A percentile compares a stretch with the other conserved stretches of the same genome.
Evolutionary conservation across 2,888 invertebrate genomes (phyloP).

Genomic region (Coleophora flavipennella): DNA sequence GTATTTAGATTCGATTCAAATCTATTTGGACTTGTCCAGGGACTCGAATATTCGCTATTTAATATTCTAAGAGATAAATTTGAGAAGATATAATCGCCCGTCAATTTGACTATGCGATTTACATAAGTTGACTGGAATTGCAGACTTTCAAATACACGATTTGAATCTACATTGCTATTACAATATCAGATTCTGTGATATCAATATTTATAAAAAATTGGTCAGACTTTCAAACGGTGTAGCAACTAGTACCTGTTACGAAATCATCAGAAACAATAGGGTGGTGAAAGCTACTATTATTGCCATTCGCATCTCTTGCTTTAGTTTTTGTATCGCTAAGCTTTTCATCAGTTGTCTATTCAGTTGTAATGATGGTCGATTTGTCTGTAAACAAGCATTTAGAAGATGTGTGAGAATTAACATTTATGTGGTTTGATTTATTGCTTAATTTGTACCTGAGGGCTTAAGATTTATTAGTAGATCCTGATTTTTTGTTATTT

Average conservation of each 20-base stretch:
- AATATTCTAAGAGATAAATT: not conserved
- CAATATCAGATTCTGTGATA: not conserved
- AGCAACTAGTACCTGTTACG: conserved; percentile 25
- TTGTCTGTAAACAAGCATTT: conserved; percentile 15
- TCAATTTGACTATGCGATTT: too few relatives aligned
- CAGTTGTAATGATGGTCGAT: conserved; percentile 24
- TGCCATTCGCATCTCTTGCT: conserved; percentile 22
- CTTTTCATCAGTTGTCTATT: conserved; percentile 30
- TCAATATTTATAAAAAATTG: too few relatives aligned
- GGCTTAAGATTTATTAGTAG: not conserved
- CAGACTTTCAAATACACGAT: too few relatives aligned
- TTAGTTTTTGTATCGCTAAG: conserved; percentile 23
- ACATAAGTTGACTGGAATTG: too few relatives aligned
- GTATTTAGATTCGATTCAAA: too few relatives aligned
- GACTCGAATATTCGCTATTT: too few relatives aligned
- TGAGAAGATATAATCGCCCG: too few relatives aligned
- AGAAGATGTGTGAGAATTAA: conserved; percentile 6
- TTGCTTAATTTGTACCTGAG: conserved; percentile 1
- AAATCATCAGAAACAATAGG: conserved; percentile 39
- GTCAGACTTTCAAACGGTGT: too few relatives aligned
- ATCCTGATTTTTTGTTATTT: too few relatives aligned
- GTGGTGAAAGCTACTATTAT: conserved; percentile 40
- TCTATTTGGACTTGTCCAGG: too few relatives aligned
- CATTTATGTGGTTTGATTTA: conserved; percentile 2
- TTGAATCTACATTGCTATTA: too few relatives aligned